Evolutionary conservation across 2,888 invertebrate species (phyloP).

Genomic region (Keiferia lycopersicella): DNA sequence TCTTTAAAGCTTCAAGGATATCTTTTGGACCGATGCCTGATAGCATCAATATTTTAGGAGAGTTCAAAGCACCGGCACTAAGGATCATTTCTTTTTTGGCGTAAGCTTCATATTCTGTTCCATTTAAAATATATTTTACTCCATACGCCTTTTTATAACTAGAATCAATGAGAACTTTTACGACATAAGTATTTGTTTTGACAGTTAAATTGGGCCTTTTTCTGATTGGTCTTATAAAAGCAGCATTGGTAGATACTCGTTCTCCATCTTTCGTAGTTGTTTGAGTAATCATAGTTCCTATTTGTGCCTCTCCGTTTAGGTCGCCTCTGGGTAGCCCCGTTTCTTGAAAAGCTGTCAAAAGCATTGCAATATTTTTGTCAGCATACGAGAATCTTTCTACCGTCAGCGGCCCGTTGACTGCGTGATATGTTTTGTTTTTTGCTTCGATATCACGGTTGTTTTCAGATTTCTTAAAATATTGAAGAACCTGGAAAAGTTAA

Average conservation of each 20-base stretch:
- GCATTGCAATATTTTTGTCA: slow-evolving; percentile 77
- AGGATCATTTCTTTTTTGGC: slow-evolving; percentile 82
- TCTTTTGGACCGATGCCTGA: slow-evolving; percentile 83
- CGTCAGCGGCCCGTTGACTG: slow-evolving; percentile 79
- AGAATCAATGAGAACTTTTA: slow-evolving; percentile 78
- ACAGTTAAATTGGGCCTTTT: slow-evolving; percentile 73
- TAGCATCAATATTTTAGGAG: slow-evolving; percentile 83
- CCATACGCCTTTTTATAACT: slow-evolving; percentile 51
- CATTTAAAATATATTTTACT: slow-evolving; percentile 52
- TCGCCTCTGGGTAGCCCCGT: slow-evolving; percentile 80
- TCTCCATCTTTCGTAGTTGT: slow-evolving; percentile 80
- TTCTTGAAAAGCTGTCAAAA: slow-evolving; percentile 82
- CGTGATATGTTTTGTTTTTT: slow-evolving; percentile 77
- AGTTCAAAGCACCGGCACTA: slow-evolving; percentile 81
- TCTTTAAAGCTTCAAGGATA: slow-evolving; percentile 68
- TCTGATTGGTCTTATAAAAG: slow-evolving; percentile 84
- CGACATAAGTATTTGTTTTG: slow-evolving; percentile 75
- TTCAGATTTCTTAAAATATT: slow-evolving; percentile 85
- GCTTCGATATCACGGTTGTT: slow-evolving; percentile 76
- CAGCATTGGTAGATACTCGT: slow-evolving; percentile 82
- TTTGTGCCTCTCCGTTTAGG: slow-evolving; percentile 77
- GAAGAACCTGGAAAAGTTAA: slow-evolving; percentile 71
- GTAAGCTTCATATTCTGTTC: slow-evolving; percentile 41
- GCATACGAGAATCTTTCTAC: slow-evolving; percentile 82
- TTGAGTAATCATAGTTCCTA: slow-evolving; percentile 83